Conservation (phyloP, 2,797 vertebrate species). For the Rhynchonycteris naso region DNA sequence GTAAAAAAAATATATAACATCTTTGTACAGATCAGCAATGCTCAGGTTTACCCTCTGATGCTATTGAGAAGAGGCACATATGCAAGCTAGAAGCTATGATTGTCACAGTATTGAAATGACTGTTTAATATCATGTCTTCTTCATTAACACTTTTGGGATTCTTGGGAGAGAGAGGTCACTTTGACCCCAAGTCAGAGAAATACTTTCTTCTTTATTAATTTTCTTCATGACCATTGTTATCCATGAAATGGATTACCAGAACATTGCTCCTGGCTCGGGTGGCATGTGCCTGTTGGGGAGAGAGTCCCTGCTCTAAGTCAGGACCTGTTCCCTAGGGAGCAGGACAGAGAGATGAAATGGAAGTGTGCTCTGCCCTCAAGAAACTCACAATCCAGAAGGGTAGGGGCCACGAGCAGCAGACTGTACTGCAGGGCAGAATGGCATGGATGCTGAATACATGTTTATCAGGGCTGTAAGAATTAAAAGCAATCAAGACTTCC, state of each 20-base stretch:
- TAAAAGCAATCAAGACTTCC: not conserved
- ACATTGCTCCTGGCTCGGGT: not conserved
- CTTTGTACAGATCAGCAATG: not conserved
- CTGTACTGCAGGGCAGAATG: not conserved
- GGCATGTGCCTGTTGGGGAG: not conserved
- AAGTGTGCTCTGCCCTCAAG: not conserved
- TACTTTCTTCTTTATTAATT: not conserved
- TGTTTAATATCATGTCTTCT: not conserved
- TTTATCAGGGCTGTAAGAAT: not conserved
- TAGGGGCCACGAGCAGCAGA: not conserved
- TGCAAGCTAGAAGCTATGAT: not conserved
- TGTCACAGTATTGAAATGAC: not conserved
- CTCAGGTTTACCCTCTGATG: not conserved
- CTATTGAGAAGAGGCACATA: not conserved
- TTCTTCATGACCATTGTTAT: not conserved
- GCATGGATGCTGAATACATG: not conserved
- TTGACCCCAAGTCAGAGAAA: not conserved
- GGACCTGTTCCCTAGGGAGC: not conserved
- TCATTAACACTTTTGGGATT: not conserved
- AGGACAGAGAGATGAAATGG: not conserved
- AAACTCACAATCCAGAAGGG: not conserved
- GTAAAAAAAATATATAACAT: not conserved
- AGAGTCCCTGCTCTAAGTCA: not conserved
- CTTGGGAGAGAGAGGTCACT: not conserved
- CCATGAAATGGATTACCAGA: not conserved